These are phyloP conservation scores for Noturus placidus DNA, from an alignment of 2,113 vertebrate genomes.

Conservation along the genomic window DNA sequence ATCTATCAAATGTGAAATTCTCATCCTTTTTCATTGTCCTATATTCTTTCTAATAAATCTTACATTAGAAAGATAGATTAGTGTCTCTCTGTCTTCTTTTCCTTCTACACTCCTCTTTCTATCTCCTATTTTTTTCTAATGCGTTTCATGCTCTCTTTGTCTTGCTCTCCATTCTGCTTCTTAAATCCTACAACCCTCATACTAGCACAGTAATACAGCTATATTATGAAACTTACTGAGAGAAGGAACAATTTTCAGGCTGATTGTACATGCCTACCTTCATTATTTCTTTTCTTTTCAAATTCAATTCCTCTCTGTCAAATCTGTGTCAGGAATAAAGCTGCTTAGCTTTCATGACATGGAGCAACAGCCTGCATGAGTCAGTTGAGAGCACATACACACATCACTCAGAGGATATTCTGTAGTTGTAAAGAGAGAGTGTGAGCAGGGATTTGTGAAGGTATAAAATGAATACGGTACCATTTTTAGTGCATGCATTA, in stretches of 20 bases:
- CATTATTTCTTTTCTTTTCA: not conserved
- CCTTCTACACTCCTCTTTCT: not conserved
- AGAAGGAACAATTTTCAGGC: constrained; percentile 1
- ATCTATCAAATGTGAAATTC: not conserved
- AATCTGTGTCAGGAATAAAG: constrained; percentile 6
- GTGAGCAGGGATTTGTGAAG: not conserved
- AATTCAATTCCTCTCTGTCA: not conserved
- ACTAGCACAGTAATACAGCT: not conserved
- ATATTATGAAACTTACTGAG: constrained; percentile 8
- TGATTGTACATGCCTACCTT: not conserved
- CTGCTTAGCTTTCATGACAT: not conserved
- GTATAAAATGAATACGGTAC: not conserved
- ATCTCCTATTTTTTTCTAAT: not conserved
- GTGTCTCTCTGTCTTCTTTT: not conserved
- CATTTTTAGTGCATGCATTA: not conserved
- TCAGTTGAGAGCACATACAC: constrained; percentile 6
- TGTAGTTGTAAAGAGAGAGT: not conserved
- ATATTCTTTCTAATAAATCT: not conserved
- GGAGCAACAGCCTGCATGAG: constrained; percentile 5
- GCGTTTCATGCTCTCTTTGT: not conserved
- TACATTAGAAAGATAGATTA: not conserved
- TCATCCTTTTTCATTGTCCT: not conserved
- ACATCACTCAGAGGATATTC: constrained; percentile 18
- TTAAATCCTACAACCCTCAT: not conserved
- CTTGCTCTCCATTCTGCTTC: not conserved